These are phyloP conservation scores for Carabus problematicus DNA, from an alignment of 2,888 invertebrate genomes.

Conservation along the genomic window DNA sequence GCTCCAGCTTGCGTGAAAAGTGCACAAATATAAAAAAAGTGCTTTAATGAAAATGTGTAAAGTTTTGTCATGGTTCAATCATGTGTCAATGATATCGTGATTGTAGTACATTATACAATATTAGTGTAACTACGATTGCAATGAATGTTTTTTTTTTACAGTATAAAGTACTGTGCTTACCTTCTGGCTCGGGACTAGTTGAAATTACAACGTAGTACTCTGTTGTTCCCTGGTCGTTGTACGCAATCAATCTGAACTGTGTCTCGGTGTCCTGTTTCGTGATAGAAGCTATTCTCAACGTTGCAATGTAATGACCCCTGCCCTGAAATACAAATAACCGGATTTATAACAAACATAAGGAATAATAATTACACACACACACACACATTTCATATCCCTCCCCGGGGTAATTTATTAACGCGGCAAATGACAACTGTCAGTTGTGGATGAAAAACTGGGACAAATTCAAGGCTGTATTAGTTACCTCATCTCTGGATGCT, in stretches of 20 bases:
- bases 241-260: constrained; percentile 71
- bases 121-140: background rate
- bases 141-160: background rate
- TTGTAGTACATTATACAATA: no score
- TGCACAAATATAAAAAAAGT: constrained; percentile 17
- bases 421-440: background rate
- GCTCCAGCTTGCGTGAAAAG: constrained; percentile 35
- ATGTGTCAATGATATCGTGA: background rate
- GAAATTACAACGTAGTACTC: constrained; percentile 74
- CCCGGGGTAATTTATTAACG: background rate
- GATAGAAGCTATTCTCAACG: constrained; percentile 70
- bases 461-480: constrained; percentile 44
- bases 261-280: constrained; percentile 79
- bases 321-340: constrained; percentile 61
- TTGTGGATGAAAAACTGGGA: background rate
- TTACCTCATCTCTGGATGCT: constrained; percentile 60
- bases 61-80: background rate
- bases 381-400: constrained; percentile 4
- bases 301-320: constrained; percentile 71
- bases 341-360: background rate
- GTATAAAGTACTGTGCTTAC: constrained; percentile 53
- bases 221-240: constrained; percentile 72
- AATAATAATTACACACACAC: background rate
- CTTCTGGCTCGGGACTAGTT: constrained; percentile 67
- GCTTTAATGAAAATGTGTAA: no score